Evolutionary conservation across 2,113 vertebrate species (phyloP).

Genomic region (Elephantulus edwardii): DNA sequence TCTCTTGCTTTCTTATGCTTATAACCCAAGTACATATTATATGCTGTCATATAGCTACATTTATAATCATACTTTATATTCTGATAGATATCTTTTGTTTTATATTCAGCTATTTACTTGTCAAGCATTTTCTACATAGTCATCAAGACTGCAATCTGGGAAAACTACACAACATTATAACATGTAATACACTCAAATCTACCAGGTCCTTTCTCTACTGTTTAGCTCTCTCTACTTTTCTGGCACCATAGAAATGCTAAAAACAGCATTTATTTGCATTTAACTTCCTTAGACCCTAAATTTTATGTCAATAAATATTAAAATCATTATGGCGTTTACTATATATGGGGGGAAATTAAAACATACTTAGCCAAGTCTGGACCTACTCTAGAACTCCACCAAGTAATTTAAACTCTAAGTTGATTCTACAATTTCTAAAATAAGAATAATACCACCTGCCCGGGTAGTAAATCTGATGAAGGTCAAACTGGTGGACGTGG

Average conservation of each 20-base stretch:
- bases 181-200: background rate
- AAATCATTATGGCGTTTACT: background rate
- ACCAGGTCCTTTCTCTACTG: background rate
- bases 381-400: background rate
- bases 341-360: background rate
- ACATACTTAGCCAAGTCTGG: background rate
- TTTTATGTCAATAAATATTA: background rate
- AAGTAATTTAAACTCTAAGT: conserved; percentile 40
- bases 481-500: background rate
- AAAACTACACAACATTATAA: conserved; percentile 1
- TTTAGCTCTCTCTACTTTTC: background rate
- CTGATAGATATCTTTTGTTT: background rate
- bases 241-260: conserved; percentile 3
- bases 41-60: background rate
- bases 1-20: background rate
- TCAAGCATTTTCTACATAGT: background rate
- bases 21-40: background rate
- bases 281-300: background rate
- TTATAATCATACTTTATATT: background rate
- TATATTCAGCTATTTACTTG: background rate
- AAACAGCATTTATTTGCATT: background rate
- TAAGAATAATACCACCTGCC: conserved; percentile 48
- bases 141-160: background rate
- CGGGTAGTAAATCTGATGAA: conserved; percentile 45
- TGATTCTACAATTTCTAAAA: conserved; percentile 59